Evolutionary conservation across 2,113 vertebrate genomes (phyloP).

Genomic region (Oostethus manadensis): DNA sequence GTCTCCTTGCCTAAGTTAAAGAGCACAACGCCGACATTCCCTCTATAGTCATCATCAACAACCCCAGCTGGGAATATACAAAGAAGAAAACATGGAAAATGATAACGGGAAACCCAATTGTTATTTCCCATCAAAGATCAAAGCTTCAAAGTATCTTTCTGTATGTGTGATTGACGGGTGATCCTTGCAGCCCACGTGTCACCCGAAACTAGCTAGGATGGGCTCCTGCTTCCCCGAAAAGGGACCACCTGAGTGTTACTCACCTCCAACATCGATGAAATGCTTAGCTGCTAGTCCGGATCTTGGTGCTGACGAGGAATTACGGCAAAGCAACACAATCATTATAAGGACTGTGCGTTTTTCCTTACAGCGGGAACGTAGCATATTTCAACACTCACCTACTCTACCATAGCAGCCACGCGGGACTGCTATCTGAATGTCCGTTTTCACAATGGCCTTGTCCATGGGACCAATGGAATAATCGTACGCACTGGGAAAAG

Average conservation of each 20-base stretch:
- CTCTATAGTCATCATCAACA: conserved; percentile 96
- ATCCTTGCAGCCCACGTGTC: too few relatives aligned
- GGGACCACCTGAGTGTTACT: conserved; percentile 28
- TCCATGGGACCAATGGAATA: conserved; percentile 82
- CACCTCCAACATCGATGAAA: conserved; percentile 97
- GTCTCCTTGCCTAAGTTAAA: conserved; percentile 91
- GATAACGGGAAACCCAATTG: neutral
- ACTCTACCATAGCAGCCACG: conserved; percentile 89
- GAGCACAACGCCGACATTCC: conserved; percentile 90
- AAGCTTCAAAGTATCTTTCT: too few relatives aligned
- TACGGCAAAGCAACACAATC: neutral
- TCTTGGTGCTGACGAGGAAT: conserved; percentile 78
- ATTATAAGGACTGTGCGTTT: neutral
- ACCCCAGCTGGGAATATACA: conserved; percentile 80
- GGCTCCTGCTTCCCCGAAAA: too few relatives aligned
- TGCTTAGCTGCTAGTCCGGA: conserved; percentile 92
- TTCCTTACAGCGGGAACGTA: neutral
- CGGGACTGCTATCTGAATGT: conserved; percentile 92
- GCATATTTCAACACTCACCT: conserved; percentile 72
- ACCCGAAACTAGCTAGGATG: too few relatives aligned
- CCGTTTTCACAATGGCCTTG: conserved; percentile 88
- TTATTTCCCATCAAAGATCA: neutral
- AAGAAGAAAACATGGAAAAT: neutral
- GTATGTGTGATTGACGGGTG: too few relatives aligned
- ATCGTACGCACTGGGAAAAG: conserved; percentile 81